Conservation (phyloP, 1,140 invertebrate species). For the Musca domestica region DNA sequence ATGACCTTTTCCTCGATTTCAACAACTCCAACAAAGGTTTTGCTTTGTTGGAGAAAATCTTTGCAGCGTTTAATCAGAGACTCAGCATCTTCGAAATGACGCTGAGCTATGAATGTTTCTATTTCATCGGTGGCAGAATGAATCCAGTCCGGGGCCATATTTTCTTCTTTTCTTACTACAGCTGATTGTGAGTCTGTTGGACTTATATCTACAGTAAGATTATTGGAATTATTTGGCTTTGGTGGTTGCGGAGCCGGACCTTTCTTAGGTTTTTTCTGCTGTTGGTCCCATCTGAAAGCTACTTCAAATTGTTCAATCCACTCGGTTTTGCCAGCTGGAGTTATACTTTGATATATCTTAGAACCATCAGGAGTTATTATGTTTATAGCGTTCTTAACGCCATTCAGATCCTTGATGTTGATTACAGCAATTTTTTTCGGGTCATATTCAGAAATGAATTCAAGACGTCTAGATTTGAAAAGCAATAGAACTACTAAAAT, state of each 20-base stretch:
- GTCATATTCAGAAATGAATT: constrained; percentile 87
- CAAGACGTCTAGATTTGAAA: constrained; percentile 73
- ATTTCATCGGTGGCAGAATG: constrained; percentile 90
- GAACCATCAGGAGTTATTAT: constrained; percentile 91
- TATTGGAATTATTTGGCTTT: constrained; percentile 49
- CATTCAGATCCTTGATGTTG: constrained; percentile 89
- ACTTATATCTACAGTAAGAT: constrained; percentile 46
- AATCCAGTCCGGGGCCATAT: constrained; percentile 80
- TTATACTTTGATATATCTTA: constrained; percentile 88
- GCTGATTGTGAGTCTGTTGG: constrained; percentile 52
- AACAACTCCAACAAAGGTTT: constrained; percentile 53
- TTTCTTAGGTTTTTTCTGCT: constrained; percentile 55
- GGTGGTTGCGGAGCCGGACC: constrained; percentile 59
- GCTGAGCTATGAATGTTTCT: constrained; percentile 94
- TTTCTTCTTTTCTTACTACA: constrained; percentile 56
- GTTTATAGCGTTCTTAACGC: constrained; percentile 90
- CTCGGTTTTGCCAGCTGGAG: constrained; percentile 80
- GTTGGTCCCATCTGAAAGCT: constrained; percentile 80
- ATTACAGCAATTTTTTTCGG: constrained; percentile 90
- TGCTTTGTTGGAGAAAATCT: constrained; percentile 57
- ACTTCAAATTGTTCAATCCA: constrained; percentile 93
- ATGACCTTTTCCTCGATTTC: constrained; percentile 63
- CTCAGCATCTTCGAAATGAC: constrained; percentile 94
- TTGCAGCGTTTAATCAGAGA: constrained; percentile 76
- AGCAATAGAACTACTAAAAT: neutral